These are phyloP conservation scores for Gymnothorax javanicus DNA, from an alignment of 2,797 vertebrate species.

Conservation along the genomic window DNA sequence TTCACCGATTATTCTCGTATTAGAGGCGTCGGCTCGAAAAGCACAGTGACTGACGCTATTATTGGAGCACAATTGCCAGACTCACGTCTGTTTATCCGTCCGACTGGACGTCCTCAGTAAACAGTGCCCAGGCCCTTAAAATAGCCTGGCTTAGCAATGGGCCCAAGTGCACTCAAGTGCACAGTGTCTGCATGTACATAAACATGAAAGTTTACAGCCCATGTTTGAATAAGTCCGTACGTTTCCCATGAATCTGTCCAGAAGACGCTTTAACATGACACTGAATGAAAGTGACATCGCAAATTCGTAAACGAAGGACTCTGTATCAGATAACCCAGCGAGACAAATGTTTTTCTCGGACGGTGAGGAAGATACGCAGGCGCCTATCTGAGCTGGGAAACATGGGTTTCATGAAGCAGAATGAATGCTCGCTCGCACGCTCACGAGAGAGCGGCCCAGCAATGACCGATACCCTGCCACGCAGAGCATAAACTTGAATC, in stretches of 20 bases:
- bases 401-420: neutral
- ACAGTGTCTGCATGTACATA: neutral
- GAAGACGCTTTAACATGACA: neutral
- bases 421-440: neutral
- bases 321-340: neutral
- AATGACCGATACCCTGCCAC: conserved; percentile 54
- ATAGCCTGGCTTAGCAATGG: neutral
- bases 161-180: neutral
- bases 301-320: neutral
- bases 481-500: conserved; percentile 8
- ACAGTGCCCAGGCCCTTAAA: neutral
- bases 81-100: neutral
- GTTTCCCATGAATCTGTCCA: neutral
- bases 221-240: neutral
- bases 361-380: neutral
- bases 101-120: neutral
- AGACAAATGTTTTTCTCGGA: neutral
- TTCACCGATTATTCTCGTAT: neutral
- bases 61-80: neutral
- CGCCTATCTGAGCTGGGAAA: neutral
- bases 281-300: neutral
- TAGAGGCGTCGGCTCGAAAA: neutral
- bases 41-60: neutral
- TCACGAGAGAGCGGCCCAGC: conserved; percentile 43
- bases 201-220: neutral